A percentile compares a stretch with the other conserved stretches of the same genome.
These are phyloP conservation scores for Caenorhabditis sp. DNA, from an alignment of 2,888 invertebrate species.

Conservation along the genomic window DNA sequence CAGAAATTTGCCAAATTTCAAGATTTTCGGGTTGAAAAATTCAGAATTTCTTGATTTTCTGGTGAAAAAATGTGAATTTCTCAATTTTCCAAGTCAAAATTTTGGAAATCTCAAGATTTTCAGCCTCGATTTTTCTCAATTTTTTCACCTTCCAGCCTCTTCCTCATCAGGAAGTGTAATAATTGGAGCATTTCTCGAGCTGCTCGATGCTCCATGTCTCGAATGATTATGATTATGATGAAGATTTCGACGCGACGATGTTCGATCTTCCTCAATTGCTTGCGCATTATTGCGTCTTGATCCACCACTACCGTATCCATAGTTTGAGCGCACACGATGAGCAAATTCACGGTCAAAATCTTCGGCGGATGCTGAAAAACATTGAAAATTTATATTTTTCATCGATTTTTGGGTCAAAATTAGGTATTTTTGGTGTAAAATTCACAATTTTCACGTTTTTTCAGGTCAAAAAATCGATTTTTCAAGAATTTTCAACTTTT, in stretches of 20 bases:
- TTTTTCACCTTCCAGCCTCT: constrained; percentile 22
- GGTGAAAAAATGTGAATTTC: too few species aligned
- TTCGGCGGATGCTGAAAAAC: constrained; percentile 61
- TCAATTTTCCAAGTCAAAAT: background rate
- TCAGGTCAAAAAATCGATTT: too few species aligned
- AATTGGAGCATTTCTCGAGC: constrained; percentile 37
- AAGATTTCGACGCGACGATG: background rate
- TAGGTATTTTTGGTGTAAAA: too few species aligned
- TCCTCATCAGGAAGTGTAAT: constrained; percentile 59
- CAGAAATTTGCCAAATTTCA: too few species aligned
- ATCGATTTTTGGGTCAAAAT: background rate
- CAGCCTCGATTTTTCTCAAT: background rate
- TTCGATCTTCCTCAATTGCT: background rate
- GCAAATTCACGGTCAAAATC: constrained; percentile 65
- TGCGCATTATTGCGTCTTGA: background rate
- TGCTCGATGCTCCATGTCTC: constrained; percentile 11
- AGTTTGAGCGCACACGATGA: constrained; percentile 34
- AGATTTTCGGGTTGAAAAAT: too few species aligned
- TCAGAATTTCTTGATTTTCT: too few species aligned
- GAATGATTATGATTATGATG: constrained; percentile 2
- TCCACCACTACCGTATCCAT: constrained; percentile 2
- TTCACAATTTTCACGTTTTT: too few species aligned
- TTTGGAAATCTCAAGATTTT: background rate
- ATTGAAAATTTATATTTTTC: constrained; percentile 2
- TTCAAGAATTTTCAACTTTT: too few species aligned